Base-by-base conservation (phyloP, 2,888 invertebrate species). In the Drosophila cognata region DNA sequence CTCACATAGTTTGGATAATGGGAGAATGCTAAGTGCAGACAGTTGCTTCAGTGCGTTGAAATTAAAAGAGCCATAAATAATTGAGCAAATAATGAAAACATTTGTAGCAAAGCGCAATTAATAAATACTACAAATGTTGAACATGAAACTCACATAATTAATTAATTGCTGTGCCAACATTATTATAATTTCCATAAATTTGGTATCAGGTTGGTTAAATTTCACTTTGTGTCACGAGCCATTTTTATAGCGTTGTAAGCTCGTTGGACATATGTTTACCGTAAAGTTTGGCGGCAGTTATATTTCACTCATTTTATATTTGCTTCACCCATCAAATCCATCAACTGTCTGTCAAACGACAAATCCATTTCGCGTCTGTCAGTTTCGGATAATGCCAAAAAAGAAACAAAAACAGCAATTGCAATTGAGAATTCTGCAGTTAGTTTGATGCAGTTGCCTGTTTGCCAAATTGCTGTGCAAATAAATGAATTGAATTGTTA, bases 401-500 rank as follows among this genome's bases (percentile, higher is more conserved):
- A 61, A 75, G 64, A 56, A 60, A 48, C 41, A 65, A 48, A 38
- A 56, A 7, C 50, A 55, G 29, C 18, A 59, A 62, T 50, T 29
- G 18, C 53, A 62, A 64, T 61, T 55, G 68, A 73, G 70, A 71
- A 74, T 68, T 59, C 68, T 59, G 46, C 78, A 81, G 69, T 67
- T 65, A 59, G 62, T 62, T 74, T 55, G 53, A 60, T 74, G 58
- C 65, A 73, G 63, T 70, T 65, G 82, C 58, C 72, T 59, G 77
- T 64, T 66, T 63, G 64, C 62, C 79, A 81, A 81, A 81, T 83
- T 85, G 81, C 74, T 80, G 78, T 71, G 76, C 74, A 88, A 86
- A 86, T 84, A 88, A 86, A 86, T 82, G 81, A 86, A 88, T 86
- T 86, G 84, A 88, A 88, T 88, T 82, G 86, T 86, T 88, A 82